Conservation (phyloP, 2,797 vertebrate genomes). For the Triplophysa yarkandensis region DNA sequence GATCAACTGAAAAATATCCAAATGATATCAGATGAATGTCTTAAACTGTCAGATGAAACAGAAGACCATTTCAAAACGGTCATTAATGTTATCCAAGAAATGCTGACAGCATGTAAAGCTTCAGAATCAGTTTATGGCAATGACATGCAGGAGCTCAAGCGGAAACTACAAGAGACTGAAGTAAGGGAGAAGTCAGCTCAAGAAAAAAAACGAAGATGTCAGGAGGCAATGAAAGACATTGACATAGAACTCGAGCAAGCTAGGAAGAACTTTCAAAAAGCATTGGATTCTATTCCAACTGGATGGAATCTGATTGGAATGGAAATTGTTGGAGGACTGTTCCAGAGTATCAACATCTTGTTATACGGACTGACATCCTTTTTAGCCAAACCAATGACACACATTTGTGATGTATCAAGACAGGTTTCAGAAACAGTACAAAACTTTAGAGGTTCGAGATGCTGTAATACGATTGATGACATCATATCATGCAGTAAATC, state of each 20-base stretch:
- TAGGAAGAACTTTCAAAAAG: conserved; percentile 10
- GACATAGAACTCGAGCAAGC: neutral
- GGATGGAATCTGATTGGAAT: conserved; percentile 31
- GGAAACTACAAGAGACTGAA: conserved; percentile 25
- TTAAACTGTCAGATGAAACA: conserved; percentile 24
- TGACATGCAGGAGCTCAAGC: neutral
- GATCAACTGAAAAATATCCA: conserved; percentile 48
- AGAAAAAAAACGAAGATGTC: neutral
- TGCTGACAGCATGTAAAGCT: conserved; percentile 44
- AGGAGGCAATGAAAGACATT: neutral
- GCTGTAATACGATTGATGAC: neutral
- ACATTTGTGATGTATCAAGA: neutral
- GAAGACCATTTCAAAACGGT: conserved; percentile 49
- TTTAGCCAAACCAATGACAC: neutral
- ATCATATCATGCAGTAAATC: conserved; percentile 27
- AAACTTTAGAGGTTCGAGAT: neutral
- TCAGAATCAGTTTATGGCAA: conserved; percentile 19
- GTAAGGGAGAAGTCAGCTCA: neutral
- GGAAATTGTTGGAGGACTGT: conserved; percentile 5
- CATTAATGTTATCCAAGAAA: conserved; percentile 55
- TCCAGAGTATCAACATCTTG: conserved; percentile 1
- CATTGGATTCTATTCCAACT: conserved; percentile 29
- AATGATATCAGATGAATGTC: conserved; percentile 50
- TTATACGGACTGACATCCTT: neutral
- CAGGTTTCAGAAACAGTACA: neutral